These are phyloP conservation scores for Chloroceryle aenea DNA, from an alignment of 2,113 vertebrate species.

Conservation along the genomic window DNA sequence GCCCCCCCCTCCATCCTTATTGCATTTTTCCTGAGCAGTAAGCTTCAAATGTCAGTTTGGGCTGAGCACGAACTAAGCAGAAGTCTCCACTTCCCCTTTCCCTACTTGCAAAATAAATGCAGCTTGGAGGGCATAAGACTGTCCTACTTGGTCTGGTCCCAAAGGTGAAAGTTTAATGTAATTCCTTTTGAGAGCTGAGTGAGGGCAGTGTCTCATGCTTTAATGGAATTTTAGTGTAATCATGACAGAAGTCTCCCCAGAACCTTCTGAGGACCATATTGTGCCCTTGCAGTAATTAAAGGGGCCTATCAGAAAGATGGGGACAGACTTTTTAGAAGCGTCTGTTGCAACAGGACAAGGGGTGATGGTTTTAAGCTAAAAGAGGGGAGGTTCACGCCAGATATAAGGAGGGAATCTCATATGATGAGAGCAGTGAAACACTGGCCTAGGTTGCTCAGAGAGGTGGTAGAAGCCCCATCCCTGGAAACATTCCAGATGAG, in stretches of 20 bases:
- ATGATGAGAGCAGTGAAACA: neutral
- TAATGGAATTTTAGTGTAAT: neutral
- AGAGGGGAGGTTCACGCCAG: neutral
- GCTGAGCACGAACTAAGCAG: neutral
- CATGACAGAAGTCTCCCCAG: neutral
- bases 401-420: neutral
- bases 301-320: neutral
- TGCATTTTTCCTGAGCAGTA: neutral
- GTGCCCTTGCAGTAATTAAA: neutral
- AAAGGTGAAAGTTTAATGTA: neutral
- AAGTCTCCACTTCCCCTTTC: neutral
- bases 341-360: neutral
- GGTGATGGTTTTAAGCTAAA: neutral
- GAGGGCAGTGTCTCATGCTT: neutral
- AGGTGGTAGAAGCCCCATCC: neutral
- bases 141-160: neutral
- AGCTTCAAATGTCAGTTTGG: neutral
- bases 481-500: neutral
- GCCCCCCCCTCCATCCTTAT: fast-evolving
- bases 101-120: slow-evolving; percentile 18
- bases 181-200: neutral
- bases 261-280: neutral
- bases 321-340: neutral
- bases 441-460: neutral
- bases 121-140: neutral